These are phyloP conservation scores for Acholoe squamosa DNA, from an alignment of 2,888 invertebrate genomes.

Conservation along the genomic window DNA sequence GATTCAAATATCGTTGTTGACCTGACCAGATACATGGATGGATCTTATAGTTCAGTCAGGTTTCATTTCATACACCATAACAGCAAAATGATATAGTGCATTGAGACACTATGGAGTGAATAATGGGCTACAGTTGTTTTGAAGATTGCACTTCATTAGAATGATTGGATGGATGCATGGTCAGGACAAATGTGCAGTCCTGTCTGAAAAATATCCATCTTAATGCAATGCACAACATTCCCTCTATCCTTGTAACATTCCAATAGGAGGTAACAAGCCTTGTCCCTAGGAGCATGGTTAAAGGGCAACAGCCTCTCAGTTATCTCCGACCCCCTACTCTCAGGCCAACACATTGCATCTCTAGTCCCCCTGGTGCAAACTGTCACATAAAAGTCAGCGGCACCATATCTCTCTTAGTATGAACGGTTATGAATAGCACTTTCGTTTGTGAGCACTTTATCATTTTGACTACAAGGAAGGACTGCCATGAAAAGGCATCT, in stretches of 20 bases:
- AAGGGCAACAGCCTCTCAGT: not conserved
- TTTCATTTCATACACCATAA: too few relatives aligned
- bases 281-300: not conserved
- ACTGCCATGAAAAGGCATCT: not conserved
- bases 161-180: too few relatives aligned
- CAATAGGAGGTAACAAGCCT: too few relatives aligned
- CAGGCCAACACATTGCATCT: not conserved
- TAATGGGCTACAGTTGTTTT: too few relatives aligned
- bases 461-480: constrained; percentile 24
- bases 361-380: not conserved
- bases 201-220: not conserved
- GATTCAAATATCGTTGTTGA: too few relatives aligned
- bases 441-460: constrained; percentile 30
- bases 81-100: too few relatives aligned
- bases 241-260: too few relatives aligned
- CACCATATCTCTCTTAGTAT: not conserved
- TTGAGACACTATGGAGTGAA: too few relatives aligned
- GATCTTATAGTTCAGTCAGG: too few relatives aligned
- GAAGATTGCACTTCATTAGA: too few relatives aligned
- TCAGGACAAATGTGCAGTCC: not conserved
- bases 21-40: too few relatives aligned
- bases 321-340: not conserved
- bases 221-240: not conserved
- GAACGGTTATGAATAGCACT: constrained; percentile 13
- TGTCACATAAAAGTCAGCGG: constrained; percentile 27